Evolutionary conservation across 2,888 invertebrate genomes (phyloP), one percentile per base, ranked within the genome.

Genomic region (Drosophila ustulata): DNA sequence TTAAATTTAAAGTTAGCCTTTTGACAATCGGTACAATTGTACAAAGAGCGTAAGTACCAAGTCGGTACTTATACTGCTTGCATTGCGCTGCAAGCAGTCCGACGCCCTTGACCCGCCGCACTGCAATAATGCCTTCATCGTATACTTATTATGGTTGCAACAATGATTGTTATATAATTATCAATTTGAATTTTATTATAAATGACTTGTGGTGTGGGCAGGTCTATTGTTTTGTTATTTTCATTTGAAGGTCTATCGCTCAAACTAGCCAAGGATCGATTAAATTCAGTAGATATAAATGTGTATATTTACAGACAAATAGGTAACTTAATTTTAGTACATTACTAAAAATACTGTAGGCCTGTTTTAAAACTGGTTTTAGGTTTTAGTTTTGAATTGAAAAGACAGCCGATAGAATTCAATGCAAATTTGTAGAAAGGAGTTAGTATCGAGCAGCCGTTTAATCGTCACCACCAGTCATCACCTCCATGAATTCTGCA

Each of bases 401-500:
- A 39, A 45, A 71, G 57, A 34, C 55, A 13, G 45, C 65, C 64
- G 11, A 58, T 49, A 18, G 2, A 52, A 37, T 52, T 45, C 25
- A 58, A 55, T 76, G 9, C 6, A 43, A 45, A 28, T 13, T 46
- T 23, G 34, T 46, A 41, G 13, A 50, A 47, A 47, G 46, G 41
- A 53, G 46, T 30, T 7, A 58, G 53, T 41, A 2, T 46, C 32
- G 25, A 18, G 23, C 6, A 3, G 25, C n/a, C 7, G 13, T 37
- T 47, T 47, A 57, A 37, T 96, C 96, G 90, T 96, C 95, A 70
- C 96, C 96, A 65, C 96, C 96, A 28, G 96, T 96, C 96, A 96
- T 96, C 62, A 96, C 96, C 92, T 96, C 96, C 96, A 96, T 96
- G 92, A 96, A 96, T 94, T 96, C 96, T 96, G 93, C 41, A 93